A percentile compares a stretch with the other conserved stretches of the same genome.
phyloP scores from a whole-genome alignment of 2,888 invertebrate species.

The Xanthia icteritia region DNA sequence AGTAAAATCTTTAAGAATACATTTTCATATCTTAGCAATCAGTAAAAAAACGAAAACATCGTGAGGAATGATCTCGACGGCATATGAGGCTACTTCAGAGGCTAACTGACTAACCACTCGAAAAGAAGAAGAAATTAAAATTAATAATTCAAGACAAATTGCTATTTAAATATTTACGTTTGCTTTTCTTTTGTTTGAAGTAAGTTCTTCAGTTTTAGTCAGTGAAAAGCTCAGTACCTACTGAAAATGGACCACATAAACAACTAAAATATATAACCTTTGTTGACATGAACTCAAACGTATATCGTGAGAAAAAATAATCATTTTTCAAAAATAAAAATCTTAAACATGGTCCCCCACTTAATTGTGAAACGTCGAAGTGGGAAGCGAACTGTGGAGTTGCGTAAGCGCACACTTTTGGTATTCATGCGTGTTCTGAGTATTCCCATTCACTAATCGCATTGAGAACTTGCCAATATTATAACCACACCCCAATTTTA shows the following conservation, averaged over 20 bases:
- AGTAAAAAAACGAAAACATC: too few relatives aligned
- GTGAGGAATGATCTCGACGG: too few relatives aligned
- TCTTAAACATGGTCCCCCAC: constrained; percentile 37
- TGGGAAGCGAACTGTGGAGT: constrained; percentile 58
- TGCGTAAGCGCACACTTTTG: constrained; percentile 61
- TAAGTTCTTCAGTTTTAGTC: neutral
- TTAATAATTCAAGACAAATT: neutral
- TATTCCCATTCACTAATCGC: constrained; percentile 51
- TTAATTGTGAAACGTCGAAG: constrained; percentile 69
- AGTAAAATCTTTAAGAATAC: neutral
- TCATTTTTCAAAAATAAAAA: neutral
- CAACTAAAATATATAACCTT: neutral
- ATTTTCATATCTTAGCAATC: neutral
- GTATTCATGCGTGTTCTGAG: constrained; percentile 46
- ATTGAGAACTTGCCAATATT: constrained; percentile 51
- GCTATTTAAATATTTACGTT: neutral
- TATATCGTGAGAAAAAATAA: too few relatives aligned
- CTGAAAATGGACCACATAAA: neutral
- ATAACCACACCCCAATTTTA: constrained; percentile 18
- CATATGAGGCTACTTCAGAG: too few relatives aligned
- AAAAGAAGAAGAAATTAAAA: neutral
- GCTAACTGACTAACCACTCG: too few relatives aligned
- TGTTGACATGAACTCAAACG: neutral
- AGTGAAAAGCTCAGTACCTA: neutral
- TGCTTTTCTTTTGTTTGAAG: too few relatives aligned